phyloP scores from a whole-genome alignment of 2,888 invertebrate genomes.

The Mactromeris polynyma region DNA sequence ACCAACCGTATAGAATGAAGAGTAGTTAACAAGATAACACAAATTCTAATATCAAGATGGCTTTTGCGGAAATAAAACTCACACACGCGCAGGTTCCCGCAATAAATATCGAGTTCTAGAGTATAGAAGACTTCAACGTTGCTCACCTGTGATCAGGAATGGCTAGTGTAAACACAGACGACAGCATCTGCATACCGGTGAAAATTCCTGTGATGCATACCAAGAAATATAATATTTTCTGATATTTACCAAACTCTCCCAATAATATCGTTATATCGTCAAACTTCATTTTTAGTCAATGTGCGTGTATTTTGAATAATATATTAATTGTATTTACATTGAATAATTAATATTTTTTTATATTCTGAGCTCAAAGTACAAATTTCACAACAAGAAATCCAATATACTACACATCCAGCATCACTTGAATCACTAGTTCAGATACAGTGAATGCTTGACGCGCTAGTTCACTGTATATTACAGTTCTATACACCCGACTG shows the following conservation, averaged over 20 bases:
- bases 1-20: too few relatives aligned
- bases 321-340: neutral
- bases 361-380: too few relatives aligned
- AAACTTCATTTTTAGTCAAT: slow-evolving; percentile 53
- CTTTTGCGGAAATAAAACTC: too few relatives aligned
- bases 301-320: neutral
- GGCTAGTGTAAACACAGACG: slow-evolving; percentile 62
- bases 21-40: too few relatives aligned
- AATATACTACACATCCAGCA: neutral
- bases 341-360: too few relatives aligned
- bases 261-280: slow-evolving; percentile 59
- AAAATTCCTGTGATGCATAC: slow-evolving; percentile 58
- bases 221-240: slow-evolving; percentile 64
- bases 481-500: too few relatives aligned
- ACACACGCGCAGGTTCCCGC: too few relatives aligned
- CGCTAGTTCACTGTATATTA: too few relatives aligned
- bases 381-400: neutral
- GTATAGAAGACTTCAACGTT: neutral
- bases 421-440: neutral
- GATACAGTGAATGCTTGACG: too few relatives aligned
- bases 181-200: slow-evolving; percentile 59
- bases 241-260: slow-evolving; percentile 68
- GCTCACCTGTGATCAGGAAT: slow-evolving; percentile 64
- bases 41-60: too few relatives aligned
- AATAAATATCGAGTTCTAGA: too few relatives aligned